A percentile compares a stretch with the other conserved stretches of the same genome.
Evolutionary conservation across 2,888 invertebrate species (phyloP).

Genomic region (Artemia sp.): DNA sequence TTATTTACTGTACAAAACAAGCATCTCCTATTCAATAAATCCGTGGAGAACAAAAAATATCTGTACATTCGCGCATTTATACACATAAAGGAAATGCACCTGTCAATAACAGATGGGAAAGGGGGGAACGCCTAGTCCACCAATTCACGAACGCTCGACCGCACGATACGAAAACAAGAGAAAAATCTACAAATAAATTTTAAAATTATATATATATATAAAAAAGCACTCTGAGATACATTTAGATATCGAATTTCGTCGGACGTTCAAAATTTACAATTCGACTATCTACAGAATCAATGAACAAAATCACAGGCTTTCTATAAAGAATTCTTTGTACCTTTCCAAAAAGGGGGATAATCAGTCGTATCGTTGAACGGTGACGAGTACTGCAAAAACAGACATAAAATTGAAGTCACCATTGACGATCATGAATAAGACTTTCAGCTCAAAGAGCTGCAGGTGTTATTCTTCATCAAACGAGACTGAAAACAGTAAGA

Average conservation of each 20-base stretch:
- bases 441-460: neutral
- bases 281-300: slow-evolving; percentile 14
- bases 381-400: slow-evolving; percentile 9
- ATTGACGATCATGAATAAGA: neutral
- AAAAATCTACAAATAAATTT: slow-evolving; percentile 11
- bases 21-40: slow-evolving; percentile 21
- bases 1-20: slow-evolving; percentile 25
- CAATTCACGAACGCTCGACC: slow-evolving; percentile 14
- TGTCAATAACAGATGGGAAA: neutral
- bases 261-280: neutral
- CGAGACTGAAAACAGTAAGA: neutral
- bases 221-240: too few species aligned
- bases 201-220: neutral
- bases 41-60: slow-evolving; percentile 15
- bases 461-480: neutral
- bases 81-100: slow-evolving; percentile 7
- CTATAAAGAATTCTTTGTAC: slow-evolving; percentile 12
- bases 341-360: neutral
- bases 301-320: slow-evolving; percentile 13
- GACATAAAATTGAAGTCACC: slow-evolving; percentile 15
- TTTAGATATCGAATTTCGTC: too few species aligned
- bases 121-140: slow-evolving; percentile 7
- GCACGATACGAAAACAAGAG: slow-evolving; percentile 14
- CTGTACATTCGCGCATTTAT: slow-evolving; percentile 11
- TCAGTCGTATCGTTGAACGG: slow-evolving; percentile 14